Evolutionary conservation across 2,113 vertebrate species (phyloP), one percentile per base, ranked within the genome.

Genomic region (Oxyura jamaicensis): DNA sequence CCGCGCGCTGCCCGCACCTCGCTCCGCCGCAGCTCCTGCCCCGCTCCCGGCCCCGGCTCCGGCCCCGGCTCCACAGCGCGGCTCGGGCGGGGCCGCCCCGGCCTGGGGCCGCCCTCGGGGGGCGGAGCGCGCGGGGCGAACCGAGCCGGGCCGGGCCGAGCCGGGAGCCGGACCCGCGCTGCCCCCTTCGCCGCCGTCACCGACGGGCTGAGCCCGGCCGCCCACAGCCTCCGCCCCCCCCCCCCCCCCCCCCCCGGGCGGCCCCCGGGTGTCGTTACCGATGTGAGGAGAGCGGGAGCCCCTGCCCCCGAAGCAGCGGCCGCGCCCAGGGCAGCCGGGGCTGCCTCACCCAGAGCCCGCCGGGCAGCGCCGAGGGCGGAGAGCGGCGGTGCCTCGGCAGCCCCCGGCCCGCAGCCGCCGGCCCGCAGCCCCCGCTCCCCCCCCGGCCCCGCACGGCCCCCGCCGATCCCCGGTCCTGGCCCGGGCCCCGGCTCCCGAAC

Each of bases 401-500:
- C 46, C 46, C 21, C 46, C 46, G 50, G 11, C 50, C 23, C 23
- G 50, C 19, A 60, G 59, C 59, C n/a, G 22, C n/a, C 19, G 31
- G 6, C 58, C 22, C 11, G n/a, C n/a, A n/a, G n/a, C n/a, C n/a
- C n/a, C n/a, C n/a, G n/a, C n/a, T n/a, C n/a, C n/a, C 58, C 22
- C 11, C 23, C 23, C 23, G 22, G 48, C 22, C 22, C 5, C 33
- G 18, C 20, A 7, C 33, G 17, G 39, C 26, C 3, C 25, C 8
- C 23, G 26, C 26, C 26, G 26, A 29, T 13, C 52, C 53, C 83
- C 59, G 58, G 87, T 5, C 77, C 86, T 95, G 96, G 95, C 88
- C 48, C 75, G 13, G 74, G 14, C 91, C 95, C 96, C 92, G 83
- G 11, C 76, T 55, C 80, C 79, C 56, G 72, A 95, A 79, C 75